Evolutionary conservation across 2,888 invertebrate genomes (phyloP).

Genomic region (Synanthedon tipuliformis): DNA sequence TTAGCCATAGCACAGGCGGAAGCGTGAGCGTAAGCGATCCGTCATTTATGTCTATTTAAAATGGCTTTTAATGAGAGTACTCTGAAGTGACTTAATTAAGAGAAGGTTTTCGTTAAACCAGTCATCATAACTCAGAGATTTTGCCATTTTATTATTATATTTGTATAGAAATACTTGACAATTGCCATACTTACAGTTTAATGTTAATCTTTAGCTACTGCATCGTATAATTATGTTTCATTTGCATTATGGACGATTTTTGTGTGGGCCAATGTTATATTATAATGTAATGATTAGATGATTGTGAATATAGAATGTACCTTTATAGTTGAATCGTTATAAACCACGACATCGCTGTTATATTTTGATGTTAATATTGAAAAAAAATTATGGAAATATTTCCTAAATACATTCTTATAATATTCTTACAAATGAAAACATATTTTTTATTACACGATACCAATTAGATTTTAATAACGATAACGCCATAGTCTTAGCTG

Average conservation of each 20-base stretch:
- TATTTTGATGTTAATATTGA: conserved; percentile 18
- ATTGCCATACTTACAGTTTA: neutral
- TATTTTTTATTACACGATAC: neutral
- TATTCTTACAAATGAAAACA: conserved; percentile 18
- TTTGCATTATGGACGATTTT: conserved; percentile 13
- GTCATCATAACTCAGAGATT: conserved; percentile 5
- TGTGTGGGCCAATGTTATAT: conserved; percentile 19
- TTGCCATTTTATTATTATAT: conserved; percentile 11
- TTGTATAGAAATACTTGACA: conserved; percentile 9
- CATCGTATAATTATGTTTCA: conserved; percentile 9
- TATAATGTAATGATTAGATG: too few species aligned
- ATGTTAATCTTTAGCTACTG: conserved; percentile 12
- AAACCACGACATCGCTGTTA: conserved; percentile 3
- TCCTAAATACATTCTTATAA: conserved; percentile 16
- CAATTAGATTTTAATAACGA: neutral
- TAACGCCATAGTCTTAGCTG: neutral
- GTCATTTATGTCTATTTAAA: too few species aligned
- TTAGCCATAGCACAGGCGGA: conserved; percentile 1
- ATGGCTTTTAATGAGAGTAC: too few species aligned
- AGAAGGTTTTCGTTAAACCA: neutral
- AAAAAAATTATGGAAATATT: conserved; percentile 5
- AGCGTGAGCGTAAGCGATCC: conserved; percentile 3
- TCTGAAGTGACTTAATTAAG: neutral
- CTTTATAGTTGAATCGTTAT: too few species aligned
- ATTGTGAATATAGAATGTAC: too few species aligned